These are phyloP conservation scores for Epinephelus fuscoguttatus DNA, from an alignment of 2,113 vertebrate genomes.

Conservation along the genomic window DNA sequence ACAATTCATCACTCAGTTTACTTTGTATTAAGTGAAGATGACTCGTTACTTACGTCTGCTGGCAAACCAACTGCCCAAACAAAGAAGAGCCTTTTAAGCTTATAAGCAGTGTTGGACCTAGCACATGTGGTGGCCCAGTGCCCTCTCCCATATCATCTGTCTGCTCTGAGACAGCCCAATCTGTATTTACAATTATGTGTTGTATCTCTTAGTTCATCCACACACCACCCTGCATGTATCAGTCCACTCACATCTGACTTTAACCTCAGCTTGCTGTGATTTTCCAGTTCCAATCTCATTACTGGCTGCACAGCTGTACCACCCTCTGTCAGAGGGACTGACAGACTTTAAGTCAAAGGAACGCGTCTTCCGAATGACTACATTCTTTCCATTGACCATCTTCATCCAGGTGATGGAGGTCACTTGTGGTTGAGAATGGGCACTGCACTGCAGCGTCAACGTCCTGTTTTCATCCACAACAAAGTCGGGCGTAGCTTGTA, in stretches of 20 bases:
- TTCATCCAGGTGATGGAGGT: slow-evolving; percentile 64
- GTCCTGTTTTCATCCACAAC: slow-evolving; percentile 41
- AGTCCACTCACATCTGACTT: slow-evolving; percentile 73
- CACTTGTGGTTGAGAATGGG: slow-evolving; percentile 39
- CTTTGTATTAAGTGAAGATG: no score
- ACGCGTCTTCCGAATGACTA: rapidly evolving
- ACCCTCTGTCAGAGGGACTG: slow-evolving; percentile 51
- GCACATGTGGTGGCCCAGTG: no score
- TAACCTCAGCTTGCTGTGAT: slow-evolving; percentile 43
- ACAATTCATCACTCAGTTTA: no score
- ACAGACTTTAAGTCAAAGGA: background rate
- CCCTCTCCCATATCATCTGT: background rate
- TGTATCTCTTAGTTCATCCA: background rate
- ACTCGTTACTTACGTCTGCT: no score
- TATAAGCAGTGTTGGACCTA: no score
- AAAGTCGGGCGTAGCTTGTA: background rate
- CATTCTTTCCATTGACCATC: background rate
- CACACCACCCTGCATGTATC: background rate
- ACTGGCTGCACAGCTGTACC: slow-evolving; percentile 61
- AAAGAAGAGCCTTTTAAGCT: no score
- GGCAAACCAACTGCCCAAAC: no score
- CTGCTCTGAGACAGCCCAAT: background rate
- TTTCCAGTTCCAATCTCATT: slow-evolving; percentile 55
- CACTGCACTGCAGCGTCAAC: slow-evolving; percentile 60
- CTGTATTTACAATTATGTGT: background rate